Conservation (phyloP, 2,113 vertebrate species). For the Lagenorhynchus albirostris region DNA sequence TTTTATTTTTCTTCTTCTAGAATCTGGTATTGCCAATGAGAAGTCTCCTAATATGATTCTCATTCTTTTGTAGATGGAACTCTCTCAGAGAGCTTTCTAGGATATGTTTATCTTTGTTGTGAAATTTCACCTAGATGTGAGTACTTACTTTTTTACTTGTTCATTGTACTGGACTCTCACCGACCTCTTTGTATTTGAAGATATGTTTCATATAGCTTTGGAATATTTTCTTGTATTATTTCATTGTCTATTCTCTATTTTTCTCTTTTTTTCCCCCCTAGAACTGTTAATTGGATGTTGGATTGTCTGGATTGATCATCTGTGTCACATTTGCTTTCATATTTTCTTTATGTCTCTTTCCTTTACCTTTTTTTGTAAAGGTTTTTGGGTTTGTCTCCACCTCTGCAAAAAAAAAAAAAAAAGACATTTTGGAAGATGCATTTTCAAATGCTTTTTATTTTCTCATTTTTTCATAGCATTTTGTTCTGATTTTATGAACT, state of each 20-base stretch:
- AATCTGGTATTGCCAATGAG: neutral
- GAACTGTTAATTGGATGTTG: neutral
- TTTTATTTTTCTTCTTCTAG: neutral
- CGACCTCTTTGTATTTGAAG: neutral
- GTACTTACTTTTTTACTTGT: neutral
- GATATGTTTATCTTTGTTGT: neutral
- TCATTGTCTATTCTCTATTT: neutral
- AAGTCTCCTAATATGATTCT: neutral
- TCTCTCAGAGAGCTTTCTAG: neutral
- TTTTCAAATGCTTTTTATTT: neutral
- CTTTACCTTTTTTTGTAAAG: neutral
- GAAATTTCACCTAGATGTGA: neutral
- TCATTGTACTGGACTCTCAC: neutral
- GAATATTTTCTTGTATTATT: neutral
- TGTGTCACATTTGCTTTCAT: neutral
- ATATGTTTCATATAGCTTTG: neutral
- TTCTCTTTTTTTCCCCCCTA: neutral
- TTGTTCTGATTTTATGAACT: neutral
- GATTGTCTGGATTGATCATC: neutral
- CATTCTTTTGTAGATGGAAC: neutral
- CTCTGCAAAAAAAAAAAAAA: neutral
- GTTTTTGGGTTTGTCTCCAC: neutral
- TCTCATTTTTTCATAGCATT: neutral
- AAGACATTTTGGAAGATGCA: neutral
- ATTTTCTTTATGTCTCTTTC: neutral